Conservation (phyloP, 2,797 vertebrate genomes). For the Eidolon dupreanum region DNA sequence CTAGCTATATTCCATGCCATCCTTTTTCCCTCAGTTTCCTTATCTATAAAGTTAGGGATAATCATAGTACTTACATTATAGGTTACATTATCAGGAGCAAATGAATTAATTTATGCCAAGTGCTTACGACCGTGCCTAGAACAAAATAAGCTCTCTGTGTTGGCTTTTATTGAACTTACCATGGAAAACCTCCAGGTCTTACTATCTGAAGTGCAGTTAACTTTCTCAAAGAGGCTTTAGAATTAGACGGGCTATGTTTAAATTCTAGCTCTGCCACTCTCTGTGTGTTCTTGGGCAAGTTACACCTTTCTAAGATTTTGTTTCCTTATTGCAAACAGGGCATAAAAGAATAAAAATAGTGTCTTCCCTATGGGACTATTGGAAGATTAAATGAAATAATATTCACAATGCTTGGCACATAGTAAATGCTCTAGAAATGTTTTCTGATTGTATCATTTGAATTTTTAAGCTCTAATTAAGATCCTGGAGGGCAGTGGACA, state of each 20-base stretch:
- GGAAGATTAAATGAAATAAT: neutral
- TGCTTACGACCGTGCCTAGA: neutral
- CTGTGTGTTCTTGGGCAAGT: neutral
- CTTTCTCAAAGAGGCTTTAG: neutral
- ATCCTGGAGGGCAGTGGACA: neutral
- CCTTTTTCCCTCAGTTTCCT: neutral
- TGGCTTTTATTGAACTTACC: neutral
- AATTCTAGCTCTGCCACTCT: neutral
- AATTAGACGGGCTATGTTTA: neutral
- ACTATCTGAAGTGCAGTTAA: neutral
- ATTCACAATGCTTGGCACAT: neutral
- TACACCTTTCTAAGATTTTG: neutral
- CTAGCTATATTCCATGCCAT: too few relatives aligned
- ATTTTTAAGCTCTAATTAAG: neutral
- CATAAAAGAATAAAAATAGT: neutral
- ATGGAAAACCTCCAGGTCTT: neutral
- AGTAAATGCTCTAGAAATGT: neutral
- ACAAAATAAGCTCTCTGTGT: neutral
- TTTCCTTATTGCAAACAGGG: neutral
- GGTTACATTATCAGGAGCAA: neutral
- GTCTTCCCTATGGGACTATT: neutral
- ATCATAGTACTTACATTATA: neutral
- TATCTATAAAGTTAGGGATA: neutral
- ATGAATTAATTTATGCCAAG: neutral
- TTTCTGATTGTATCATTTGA: neutral